Evolutionary conservation across 1,140 invertebrate genomes (phyloP), one percentile per base, ranked within the genome.

Genomic region (Neocloeon triangulifer): DNA sequence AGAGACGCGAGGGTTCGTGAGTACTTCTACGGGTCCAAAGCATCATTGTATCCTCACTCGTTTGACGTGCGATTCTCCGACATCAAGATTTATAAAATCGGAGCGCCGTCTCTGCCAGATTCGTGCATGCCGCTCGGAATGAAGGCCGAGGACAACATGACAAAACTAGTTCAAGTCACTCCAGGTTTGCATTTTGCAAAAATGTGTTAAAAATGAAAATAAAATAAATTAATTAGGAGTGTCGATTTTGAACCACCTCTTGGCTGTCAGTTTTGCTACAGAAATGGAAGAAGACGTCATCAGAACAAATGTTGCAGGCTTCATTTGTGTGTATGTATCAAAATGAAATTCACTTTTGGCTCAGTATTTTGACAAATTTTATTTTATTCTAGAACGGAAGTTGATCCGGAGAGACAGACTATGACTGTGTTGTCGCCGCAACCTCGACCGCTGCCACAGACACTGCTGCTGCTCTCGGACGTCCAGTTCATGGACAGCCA

Each of bases 121-220:
- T 91, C 86, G 1, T 91, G 85, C 47, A 73, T 96, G 66, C 92
- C 92, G 6, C 60, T 94, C 25, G 89, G 89, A 17, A 92, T 94
- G 81, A 85, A 85, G 47, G 65, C 73, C 0, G 77, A 86, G 46
- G 88, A 96, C 53, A 84, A 85, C 50, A 61, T 80, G 41, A 92
- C 84, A 0, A 92, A 92, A 60, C 55, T 95, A 26, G 81, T 94
- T 6, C 57, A 69, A 1, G 66, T 91, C n/a, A 61, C 63, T 5
- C 73, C 79, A 15, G 50, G 61, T 63, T 52, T 33, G 26, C 14
- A n/a, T n/a, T n/a, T n/a, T n/a, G n/a, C n/a, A n/a, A n/a, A n/a
- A n/a, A n/a, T n/a, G n/a, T n/a, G 8, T 23, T n/a, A 23, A 23
- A n/a, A n/a, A n/a, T n/a, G n/a, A n/a, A n/a, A n/a, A n/a, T n/a